Evolutionary conservation across 2,888 invertebrate species (phyloP).

Genomic region (Tetragnatha montana): DNA sequence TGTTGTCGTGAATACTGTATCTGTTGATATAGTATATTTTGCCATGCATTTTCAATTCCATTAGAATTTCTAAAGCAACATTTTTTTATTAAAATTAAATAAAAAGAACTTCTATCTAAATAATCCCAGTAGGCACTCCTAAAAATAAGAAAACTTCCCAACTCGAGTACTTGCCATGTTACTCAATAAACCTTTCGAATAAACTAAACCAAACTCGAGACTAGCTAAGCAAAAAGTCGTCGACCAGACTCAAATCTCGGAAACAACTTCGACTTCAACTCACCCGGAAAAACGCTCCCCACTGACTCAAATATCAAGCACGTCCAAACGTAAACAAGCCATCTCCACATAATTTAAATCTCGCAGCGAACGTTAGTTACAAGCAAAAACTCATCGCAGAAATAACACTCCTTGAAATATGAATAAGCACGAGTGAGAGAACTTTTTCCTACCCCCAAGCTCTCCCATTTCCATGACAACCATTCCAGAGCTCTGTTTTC

Average conservation of each 20-base stretch:
- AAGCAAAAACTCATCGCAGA: not conserved
- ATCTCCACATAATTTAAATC: not conserved
- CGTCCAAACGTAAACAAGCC: not conserved
- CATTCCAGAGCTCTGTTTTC: not conserved
- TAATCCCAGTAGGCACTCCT: too few species aligned
- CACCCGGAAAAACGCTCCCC: not conserved
- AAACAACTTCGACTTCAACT: not conserved
- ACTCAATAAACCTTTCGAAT: too few species aligned
- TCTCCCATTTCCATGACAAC: conserved; percentile 26
- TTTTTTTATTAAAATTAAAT: too few species aligned
- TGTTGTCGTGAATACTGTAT: too few species aligned
- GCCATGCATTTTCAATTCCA: too few species aligned
- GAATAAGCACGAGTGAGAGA: not conserved
- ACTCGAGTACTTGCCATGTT: too few species aligned
- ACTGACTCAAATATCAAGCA: not conserved
- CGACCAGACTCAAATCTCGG: not conserved
- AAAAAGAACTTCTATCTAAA: too few species aligned
- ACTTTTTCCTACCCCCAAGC: not conserved
- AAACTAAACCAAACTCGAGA: too few species aligned
- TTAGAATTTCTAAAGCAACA: too few species aligned
- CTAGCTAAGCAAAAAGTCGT: not conserved
- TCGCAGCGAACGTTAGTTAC: not conserved
- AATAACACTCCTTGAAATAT: not conserved
- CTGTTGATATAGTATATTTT: too few species aligned
- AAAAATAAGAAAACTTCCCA: too few species aligned